Conservation (phyloP, 2,113 vertebrate species). For the Chionomys nivalis region DNA sequence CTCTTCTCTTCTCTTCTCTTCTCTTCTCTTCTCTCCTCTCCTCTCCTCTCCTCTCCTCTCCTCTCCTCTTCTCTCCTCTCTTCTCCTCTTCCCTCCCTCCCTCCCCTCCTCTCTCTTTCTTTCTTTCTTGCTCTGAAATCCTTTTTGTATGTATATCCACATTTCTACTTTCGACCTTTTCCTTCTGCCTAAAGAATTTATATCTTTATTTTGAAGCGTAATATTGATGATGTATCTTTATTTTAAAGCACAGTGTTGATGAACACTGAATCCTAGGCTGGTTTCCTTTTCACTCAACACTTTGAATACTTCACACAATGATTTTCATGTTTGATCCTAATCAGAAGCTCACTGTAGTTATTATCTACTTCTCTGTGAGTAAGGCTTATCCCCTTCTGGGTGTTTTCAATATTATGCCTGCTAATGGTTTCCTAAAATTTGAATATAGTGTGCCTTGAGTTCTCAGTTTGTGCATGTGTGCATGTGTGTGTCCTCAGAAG, state of each 20-base stretch:
- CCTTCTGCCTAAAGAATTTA: not conserved
- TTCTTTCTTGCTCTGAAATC: no score
- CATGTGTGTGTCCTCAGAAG: not conserved
- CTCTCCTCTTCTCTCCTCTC: no score
- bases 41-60: no score
- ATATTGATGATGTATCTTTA: not conserved
- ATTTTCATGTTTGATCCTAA: not conserved
- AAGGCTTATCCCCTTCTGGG: not conserved
- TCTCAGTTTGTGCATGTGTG: not conserved
- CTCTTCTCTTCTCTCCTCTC: accelerated
- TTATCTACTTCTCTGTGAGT: not conserved
- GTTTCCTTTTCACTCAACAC: not conserved
- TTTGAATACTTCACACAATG: conserved; percentile 4
- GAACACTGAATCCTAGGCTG: not conserved
- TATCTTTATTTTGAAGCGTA: not conserved
- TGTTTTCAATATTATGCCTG: not conserved
- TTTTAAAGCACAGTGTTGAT: not conserved
- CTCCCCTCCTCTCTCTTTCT: no score
- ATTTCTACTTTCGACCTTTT: not conserved
- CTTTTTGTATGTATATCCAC: not conserved
- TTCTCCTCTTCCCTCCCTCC: no score
- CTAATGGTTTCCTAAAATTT: not conserved
- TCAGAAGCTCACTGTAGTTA: not conserved
- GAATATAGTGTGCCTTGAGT: not conserved
- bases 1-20: no score